A percentile compares a stretch with the other conserved stretches of the same genome.
phyloP scores from a whole-genome alignment of 1,140 invertebrate species.

The Lasioglossum albipes region DNA sequence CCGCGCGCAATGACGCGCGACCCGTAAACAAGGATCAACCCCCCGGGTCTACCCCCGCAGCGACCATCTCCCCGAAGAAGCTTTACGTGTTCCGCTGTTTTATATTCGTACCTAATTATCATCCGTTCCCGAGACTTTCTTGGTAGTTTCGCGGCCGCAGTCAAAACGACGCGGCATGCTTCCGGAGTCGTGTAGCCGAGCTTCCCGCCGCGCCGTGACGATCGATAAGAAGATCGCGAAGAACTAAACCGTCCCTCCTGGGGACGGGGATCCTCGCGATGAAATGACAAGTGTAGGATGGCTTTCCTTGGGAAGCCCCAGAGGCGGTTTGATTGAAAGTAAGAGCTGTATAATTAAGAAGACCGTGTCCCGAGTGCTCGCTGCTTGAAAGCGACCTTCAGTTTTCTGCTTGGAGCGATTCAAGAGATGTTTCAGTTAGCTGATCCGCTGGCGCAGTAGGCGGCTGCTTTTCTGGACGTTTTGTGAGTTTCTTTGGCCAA shows the following conservation, averaged over 20 bases:
- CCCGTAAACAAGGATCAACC: conserved; percentile 69
- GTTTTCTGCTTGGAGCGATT: too few relatives aligned
- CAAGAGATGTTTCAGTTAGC: too few relatives aligned
- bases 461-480: too few relatives aligned
- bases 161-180: conserved; percentile 22
- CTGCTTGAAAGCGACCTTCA: too few relatives aligned
- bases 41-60: background rate
- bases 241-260: too few relatives aligned
- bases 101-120: conserved; percentile 59
- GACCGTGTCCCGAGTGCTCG: too few relatives aligned
- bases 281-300: conserved; percentile 6
- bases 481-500: too few relatives aligned
- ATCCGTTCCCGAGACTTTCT: conserved; percentile 27
- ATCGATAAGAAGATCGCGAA: conserved; percentile 18
- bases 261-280: background rate
- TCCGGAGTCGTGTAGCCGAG: background rate
- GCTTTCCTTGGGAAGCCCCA: background rate
- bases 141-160: conserved; percentile 16
- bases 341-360: background rate
- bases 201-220: too few relatives aligned
- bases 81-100: conserved; percentile 40
- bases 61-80: conserved; percentile 20
- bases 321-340: background rate
- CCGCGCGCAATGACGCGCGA: conserved; percentile 70
- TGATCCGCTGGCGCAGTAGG: too few relatives aligned